Conservation (phyloP, 2,113 vertebrate species). For the Crotophaga sulcirostris region DNA sequence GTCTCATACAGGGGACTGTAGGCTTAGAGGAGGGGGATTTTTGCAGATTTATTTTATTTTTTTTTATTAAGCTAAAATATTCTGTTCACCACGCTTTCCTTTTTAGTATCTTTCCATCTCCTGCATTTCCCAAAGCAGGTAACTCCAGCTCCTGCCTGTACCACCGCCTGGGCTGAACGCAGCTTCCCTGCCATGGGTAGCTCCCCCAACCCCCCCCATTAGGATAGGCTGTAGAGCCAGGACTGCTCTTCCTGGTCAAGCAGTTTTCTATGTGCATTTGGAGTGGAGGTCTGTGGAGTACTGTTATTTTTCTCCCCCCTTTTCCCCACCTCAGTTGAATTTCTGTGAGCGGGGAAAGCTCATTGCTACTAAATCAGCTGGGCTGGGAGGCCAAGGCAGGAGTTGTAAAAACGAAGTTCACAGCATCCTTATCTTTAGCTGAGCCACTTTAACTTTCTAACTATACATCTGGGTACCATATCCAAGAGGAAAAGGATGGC, state of each 20-base stretch:
- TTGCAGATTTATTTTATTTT: neutral
- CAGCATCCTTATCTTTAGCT: slow-evolving; percentile 44
- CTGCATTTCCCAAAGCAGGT: neutral
- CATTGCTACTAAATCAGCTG: slow-evolving; percentile 14
- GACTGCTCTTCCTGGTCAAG: neutral
- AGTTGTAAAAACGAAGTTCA: slow-evolving; percentile 43
- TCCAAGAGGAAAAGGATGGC: slow-evolving; percentile 38
- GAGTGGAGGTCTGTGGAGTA: neutral
- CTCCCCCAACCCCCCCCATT: neutral
- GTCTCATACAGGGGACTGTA: slow-evolving; percentile 11
- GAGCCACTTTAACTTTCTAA: slow-evolving; percentile 62
- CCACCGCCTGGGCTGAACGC: neutral
- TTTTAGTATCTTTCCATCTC: neutral
- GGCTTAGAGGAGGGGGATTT: neutral
- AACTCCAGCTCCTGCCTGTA: neutral
- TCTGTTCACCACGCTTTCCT: neutral
- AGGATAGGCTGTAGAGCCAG: neutral
- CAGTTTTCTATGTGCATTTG: neutral
- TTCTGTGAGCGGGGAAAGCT: neutral
- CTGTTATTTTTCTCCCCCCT: neutral
- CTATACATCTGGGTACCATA: slow-evolving; percentile 55
- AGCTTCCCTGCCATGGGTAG: neutral
- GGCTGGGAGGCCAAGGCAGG: slow-evolving; percentile 27
- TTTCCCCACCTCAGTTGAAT: rapidly evolving
- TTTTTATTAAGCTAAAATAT: slow-evolving; percentile 37